Evolutionary conservation across 1,140 invertebrate genomes (phyloP).

Genomic region (Trissolcus basalis): DNA sequence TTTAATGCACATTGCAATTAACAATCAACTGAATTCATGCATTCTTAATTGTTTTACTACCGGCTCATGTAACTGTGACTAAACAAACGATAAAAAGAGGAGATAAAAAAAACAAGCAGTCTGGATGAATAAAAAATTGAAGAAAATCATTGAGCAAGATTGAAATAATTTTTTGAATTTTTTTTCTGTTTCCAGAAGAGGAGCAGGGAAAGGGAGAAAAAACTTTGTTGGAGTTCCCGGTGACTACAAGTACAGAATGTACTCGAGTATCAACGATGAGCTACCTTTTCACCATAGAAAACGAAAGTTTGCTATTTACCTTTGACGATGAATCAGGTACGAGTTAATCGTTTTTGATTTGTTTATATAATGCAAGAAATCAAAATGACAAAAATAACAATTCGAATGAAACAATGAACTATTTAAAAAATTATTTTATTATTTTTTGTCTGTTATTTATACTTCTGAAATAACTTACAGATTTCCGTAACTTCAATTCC

Average conservation of each 20-base stretch:
- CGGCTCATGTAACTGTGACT: too few species aligned
- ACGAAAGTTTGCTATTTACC: conserved; percentile 79
- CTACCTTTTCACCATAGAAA: conserved; percentile 83
- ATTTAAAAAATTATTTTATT: too few species aligned
- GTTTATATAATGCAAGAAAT: too few species aligned
- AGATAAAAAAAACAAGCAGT: conserved; percentile 5
- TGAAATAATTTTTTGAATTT: neutral
- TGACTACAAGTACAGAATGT: conserved; percentile 82
- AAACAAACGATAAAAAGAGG: too few species aligned
- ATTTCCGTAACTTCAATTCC: conserved; percentile 86
- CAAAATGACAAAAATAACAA: too few species aligned
- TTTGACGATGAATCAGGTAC: conserved; percentile 74
- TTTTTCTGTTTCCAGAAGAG: conserved; percentile 59
- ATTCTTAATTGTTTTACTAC: conserved; percentile 13
- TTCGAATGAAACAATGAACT: too few species aligned
- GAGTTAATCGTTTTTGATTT: too few species aligned
- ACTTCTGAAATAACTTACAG: conserved; percentile 70
- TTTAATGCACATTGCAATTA: conserved; percentile 15
- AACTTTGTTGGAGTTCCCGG: conserved; percentile 80
- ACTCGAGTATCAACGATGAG: conserved; percentile 80
- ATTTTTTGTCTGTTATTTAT: too few species aligned
- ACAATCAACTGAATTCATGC: conserved; percentile 2
- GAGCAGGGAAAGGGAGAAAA: conserved; percentile 58
- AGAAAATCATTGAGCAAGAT: neutral
- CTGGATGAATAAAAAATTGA: neutral